These are phyloP conservation scores for Grammomys dolichurus DNA, from an alignment of 2,113 vertebrate genomes.

Conservation along the genomic window DNA sequence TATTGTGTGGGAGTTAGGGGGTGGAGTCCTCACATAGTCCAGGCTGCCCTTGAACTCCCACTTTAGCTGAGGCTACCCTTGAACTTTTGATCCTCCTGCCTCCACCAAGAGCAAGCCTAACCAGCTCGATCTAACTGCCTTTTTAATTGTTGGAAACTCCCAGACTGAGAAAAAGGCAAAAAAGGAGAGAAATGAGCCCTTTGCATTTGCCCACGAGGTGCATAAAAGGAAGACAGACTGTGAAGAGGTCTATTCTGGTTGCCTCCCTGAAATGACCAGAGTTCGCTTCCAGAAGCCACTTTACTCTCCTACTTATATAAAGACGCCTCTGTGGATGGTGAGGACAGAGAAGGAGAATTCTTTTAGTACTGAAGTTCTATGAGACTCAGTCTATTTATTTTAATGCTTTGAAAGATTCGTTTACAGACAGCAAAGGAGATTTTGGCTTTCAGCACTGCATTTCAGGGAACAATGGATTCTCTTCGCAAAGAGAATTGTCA, in stretches of 20 bases:
- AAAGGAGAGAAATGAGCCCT: neutral
- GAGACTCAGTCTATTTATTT: conserved; percentile 55
- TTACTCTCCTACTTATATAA: neutral
- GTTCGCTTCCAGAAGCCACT: neutral
- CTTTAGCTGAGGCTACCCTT: neutral
- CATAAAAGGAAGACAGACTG: neutral
- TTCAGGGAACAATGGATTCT: conserved; percentile 64
- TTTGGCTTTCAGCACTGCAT: conserved; percentile 65
- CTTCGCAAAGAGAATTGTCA: conserved; percentile 77
- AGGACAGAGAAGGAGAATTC: neutral
- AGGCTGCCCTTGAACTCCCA: neutral
- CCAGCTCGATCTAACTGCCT: neutral
- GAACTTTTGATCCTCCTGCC: neutral
- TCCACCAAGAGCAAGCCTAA: neutral
- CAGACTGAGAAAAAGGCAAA: neutral
- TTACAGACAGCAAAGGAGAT: conserved; percentile 72
- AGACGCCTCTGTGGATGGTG: neutral
- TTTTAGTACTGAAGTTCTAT: conserved; percentile 3
- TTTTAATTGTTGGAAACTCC: neutral
- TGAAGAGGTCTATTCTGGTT: accelerated
- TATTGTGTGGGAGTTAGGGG: neutral
- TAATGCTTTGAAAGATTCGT: conserved; percentile 62
- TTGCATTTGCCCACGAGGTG: neutral
- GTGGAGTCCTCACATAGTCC: neutral
- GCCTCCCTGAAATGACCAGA: neutral